Base-by-base conservation (phyloP, 2,888 invertebrate genomes). In the Drosophila algonquin region DNA sequence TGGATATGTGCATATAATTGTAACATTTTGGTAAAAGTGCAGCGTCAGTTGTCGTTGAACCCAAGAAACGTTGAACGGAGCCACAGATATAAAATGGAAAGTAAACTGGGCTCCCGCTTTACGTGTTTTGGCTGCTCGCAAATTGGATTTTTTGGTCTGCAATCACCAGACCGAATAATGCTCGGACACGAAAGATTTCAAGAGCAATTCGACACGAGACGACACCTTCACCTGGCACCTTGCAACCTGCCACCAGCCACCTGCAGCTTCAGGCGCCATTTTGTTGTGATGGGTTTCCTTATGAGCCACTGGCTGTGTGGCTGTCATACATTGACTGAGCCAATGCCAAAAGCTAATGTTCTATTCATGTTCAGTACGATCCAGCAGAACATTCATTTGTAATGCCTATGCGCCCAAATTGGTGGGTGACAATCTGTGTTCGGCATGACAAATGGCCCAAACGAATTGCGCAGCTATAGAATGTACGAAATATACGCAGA, bases 1-100 rank as follows among this genome's bases (percentile, higher is more conserved):
- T 21, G 21, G 21, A 21, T 32, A 10, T 32, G 10, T 32, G 32
- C 32, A 32, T 32, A 7, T 40, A 40, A 50, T 68, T 74, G 69
- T 57, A 30, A 69, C 69, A 59, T 30, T 73, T 65, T 59, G 57
- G 86, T 85, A 83, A 83, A 87, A 83, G 86, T 83, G 83, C 83
- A 83, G 59, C 69, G 88, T 83, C 88, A 83, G 83, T 78, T 73
- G 85, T 77, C 87, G 79, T 80, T 85, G 86, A 85, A 87, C 86
- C 69, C 72, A 18, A 45, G 21, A 35, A 46, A 10, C 24, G 24
- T 24, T 24, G 24, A 24, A 24, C 18, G 40, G 40, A 40, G 18
- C 10, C 7, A 16, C 8, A 60, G 60, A 54, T 8, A 30, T 48
- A 75, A 84, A 87, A 87, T 82, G 78, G 88, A 87, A 83, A 85